Evolutionary conservation across 2,797 vertebrate genomes (phyloP).

Genomic region (Hirundo rustica): DNA sequence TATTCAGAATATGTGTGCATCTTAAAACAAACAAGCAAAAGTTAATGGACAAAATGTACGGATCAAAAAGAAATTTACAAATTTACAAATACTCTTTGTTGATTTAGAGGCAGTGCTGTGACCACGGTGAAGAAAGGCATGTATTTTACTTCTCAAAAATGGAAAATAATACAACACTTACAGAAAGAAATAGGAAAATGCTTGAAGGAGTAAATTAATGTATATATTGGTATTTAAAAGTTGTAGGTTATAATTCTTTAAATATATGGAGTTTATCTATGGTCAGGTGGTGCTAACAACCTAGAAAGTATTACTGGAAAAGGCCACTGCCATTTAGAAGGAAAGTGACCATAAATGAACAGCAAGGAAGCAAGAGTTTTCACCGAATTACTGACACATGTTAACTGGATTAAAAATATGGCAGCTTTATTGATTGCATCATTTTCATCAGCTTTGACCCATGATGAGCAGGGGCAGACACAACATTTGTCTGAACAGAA

Average conservation of each 20-base stretch:
- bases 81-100: not conserved
- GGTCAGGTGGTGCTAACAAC: not conserved
- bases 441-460: not conserved
- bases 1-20: not conserved
- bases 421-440: not conserved
- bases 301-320: not conserved
- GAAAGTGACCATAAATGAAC: not conserved
- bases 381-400: not conserved
- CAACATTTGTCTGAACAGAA: not conserved
- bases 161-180: not conserved
- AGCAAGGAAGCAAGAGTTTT: not conserved
- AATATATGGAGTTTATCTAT: not conserved
- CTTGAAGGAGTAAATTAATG: not conserved
- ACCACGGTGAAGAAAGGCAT: not conserved
- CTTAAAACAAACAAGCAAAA: not conserved
- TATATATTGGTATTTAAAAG: not conserved
- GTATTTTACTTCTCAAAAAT: not conserved
- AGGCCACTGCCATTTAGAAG: not conserved
- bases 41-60: not conserved
- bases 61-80: not conserved
- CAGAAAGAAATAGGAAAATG: not conserved
- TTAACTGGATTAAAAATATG: not conserved
- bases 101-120: not conserved
- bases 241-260: not conserved
- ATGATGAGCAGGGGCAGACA: not conserved